A percentile compares a stretch with the other conserved stretches of the same genome.
phyloP scores from a whole-genome alignment of 1,140 invertebrate genomes.

The Zaprionus ornatus region DNA sequence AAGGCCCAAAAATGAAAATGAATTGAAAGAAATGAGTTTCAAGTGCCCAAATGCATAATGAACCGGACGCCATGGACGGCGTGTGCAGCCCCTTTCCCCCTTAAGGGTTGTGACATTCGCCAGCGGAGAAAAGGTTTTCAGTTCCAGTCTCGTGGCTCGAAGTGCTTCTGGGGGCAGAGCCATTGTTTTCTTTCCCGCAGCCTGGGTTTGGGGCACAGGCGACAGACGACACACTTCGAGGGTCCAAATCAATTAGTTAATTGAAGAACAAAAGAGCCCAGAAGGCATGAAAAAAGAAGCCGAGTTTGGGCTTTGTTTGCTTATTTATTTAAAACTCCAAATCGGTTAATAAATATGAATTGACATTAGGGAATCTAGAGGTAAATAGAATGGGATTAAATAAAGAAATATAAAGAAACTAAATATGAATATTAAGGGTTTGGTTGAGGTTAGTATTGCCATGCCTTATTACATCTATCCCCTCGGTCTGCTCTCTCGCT shows the following conservation, averaged over 20 bases:
- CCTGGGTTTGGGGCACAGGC: conserved; percentile 26
- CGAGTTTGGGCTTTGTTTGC: neutral
- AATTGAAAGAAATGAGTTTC: conserved; percentile 74
- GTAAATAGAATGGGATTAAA: too few relatives aligned
- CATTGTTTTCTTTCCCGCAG: conserved; percentile 41
- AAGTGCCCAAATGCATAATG: conserved; percentile 72
- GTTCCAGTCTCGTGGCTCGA: conserved; percentile 36
- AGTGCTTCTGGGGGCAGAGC: conserved; percentile 60
- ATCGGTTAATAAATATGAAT: neutral
- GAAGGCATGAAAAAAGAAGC: conserved; percentile 10
- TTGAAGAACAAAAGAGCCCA: conserved; percentile 66
- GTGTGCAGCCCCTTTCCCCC: conserved; percentile 47
- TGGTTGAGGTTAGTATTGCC: too few relatives aligned
- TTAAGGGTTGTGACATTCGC: conserved; percentile 75
- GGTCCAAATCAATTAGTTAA: conserved; percentile 78
- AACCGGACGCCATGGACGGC: conserved; percentile 59
- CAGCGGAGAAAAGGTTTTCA: conserved; percentile 44
- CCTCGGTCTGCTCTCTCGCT: neutral
- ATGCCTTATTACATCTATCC: too few relatives aligned
- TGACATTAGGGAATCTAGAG: neutral
- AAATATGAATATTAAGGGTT: too few relatives aligned
- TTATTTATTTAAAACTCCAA: conserved; percentile 11
- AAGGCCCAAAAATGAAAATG: conserved; percentile 45
- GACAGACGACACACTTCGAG: conserved; percentile 72
- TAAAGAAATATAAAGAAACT: too few relatives aligned